Evolutionary conservation across 2,113 vertebrate genomes (phyloP).

Genomic region (Carassius carassius): DNA sequence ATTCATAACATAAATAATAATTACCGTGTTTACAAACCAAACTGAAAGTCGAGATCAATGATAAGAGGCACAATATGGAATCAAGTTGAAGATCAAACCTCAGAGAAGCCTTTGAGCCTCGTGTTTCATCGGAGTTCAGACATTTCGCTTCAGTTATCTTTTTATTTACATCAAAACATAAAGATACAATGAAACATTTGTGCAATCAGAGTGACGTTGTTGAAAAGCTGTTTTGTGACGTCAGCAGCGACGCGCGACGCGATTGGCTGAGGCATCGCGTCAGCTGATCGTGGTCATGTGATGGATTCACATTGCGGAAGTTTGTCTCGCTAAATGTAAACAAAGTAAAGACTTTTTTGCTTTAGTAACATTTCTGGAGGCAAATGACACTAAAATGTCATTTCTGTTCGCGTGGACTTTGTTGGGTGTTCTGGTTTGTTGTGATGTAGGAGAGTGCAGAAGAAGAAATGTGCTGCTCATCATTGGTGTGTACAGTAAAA

Average conservation of each 20-base stretch:
- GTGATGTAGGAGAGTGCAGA: constrained; percentile 47
- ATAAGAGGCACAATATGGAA: background rate
- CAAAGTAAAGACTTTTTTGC: background rate
- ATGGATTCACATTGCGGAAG: constrained; percentile 21
- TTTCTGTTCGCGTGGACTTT: background rate
- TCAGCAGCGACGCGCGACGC: background rate
- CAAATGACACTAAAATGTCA: constrained; percentile 1
- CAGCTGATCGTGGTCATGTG: constrained; percentile 36
- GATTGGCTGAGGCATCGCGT: constrained; percentile 2
- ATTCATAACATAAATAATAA: background rate
- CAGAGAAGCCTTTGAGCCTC: background rate
- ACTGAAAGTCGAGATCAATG: background rate
- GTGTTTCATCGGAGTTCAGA: background rate
- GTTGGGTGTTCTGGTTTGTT: background rate
- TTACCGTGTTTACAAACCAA: background rate
- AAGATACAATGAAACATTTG: background rate
- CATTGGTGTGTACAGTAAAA: constrained; percentile 71
- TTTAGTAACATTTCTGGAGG: background rate
- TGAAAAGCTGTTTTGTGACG: background rate
- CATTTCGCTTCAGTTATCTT: background rate
- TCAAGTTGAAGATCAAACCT: constrained; percentile 8
- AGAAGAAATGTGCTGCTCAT: constrained; percentile 76
- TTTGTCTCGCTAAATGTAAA: background rate
- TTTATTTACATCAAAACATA: background rate
- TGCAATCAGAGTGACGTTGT: background rate